phyloP scores from a whole-genome alignment of 2,888 invertebrate genomes.

The Neoaliturus tenellus region DNA sequence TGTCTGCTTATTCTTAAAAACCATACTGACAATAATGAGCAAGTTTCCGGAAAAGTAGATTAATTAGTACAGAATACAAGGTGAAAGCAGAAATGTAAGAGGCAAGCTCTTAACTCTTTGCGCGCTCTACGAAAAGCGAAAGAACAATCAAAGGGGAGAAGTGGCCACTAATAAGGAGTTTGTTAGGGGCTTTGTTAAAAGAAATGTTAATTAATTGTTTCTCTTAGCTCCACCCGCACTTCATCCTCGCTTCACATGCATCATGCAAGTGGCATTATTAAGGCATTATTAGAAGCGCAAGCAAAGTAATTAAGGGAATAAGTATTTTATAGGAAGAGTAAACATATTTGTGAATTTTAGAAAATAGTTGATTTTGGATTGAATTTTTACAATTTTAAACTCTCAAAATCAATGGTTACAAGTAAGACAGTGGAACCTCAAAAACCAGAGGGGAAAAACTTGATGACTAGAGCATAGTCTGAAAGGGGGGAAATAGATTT shows the following conservation, averaged over 20 bases:
- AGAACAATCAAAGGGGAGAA: conserved; percentile 14
- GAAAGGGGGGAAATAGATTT: no score
- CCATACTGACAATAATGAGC: not conserved
- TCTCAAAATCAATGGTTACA: no score
- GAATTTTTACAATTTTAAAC: no score
- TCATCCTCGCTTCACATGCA: not conserved
- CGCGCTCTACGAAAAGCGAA: not conserved
- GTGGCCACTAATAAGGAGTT: conserved; percentile 42
- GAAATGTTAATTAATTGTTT: conserved; percentile 41
- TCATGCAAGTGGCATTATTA: not conserved
- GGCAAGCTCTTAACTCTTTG: not conserved
- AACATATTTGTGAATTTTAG: no score
- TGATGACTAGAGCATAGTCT: no score
- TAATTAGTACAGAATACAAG: not conserved
- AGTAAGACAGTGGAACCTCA: no score
- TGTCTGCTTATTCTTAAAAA: not conserved
- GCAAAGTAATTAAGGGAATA: no score
- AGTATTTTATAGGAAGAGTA: no score
- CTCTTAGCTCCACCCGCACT: conserved; percentile 2
- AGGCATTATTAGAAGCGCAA: no score
- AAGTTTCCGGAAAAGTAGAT: not conserved
- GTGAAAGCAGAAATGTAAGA: conserved; percentile 4
- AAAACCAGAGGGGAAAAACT: no score
- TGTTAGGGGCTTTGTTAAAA: conserved; percentile 30
- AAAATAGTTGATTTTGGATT: no score